A percentile compares a stretch with the other conserved stretches of the same genome.
phyloP scores from a whole-genome alignment of 2,113 vertebrate species.

The Aptenodytes patagonicus region DNA sequence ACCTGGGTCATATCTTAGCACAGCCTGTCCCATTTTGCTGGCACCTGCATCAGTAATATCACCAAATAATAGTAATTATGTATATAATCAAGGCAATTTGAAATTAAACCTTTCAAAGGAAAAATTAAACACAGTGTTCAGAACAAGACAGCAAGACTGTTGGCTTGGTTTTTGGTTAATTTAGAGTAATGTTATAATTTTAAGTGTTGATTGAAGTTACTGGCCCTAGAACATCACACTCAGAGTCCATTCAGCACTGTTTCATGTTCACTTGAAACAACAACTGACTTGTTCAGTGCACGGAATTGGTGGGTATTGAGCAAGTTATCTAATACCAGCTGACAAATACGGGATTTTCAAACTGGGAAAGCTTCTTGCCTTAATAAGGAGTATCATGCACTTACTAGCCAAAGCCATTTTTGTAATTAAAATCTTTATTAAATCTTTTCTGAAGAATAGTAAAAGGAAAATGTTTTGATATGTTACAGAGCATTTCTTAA shows the following conservation, averaged over 20 bases:
- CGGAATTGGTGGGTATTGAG: background rate
- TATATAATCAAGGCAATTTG: background rate
- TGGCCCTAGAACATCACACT: background rate
- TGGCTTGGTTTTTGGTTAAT: background rate
- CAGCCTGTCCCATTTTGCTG: background rate
- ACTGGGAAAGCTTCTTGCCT: background rate
- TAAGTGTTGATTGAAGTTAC: background rate
- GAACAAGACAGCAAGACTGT: background rate
- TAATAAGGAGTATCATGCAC: background rate
- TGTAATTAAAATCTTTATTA: background rate
- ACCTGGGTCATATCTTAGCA: background rate
- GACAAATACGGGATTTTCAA: background rate
- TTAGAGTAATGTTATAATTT: background rate
- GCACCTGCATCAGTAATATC: background rate
- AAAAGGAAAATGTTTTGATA: background rate
- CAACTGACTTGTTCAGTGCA: background rate
- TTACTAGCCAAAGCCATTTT: background rate
- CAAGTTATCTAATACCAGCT: background rate
- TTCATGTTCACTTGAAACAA: background rate
- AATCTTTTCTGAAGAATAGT: background rate
- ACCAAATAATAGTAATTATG: background rate
- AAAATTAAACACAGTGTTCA: background rate
- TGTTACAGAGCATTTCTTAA: background rate
- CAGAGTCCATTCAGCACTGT: background rate
- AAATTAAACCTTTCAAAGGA: background rate